Percentiles rank a stretch among this genome's conserved stretches.
These are phyloP conservation scores for Phalangium opilio DNA, from an alignment of 2,888 invertebrate genomes.

Conservation along the genomic window DNA sequence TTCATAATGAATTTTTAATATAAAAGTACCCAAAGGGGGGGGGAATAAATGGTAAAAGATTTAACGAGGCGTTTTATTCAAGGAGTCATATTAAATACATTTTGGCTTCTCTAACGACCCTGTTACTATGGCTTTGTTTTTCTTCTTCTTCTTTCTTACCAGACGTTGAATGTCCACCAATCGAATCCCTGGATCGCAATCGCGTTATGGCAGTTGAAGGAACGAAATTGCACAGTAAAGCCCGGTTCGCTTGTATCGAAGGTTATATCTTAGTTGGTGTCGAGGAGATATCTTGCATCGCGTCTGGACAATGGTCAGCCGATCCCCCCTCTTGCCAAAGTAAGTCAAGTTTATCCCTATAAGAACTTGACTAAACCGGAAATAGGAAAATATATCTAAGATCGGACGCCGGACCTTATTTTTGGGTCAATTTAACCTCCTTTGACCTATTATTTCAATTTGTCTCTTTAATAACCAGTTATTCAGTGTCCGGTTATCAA, in stretches of 20 bases:
- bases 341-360: too few species aligned
- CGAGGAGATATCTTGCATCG: conserved; percentile 62
- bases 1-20: too few species aligned
- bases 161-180: conserved; percentile 34
- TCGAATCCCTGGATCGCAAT: conserved; percentile 22
- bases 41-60: neutral
- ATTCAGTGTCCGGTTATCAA: conserved; percentile 57
- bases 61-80: too few species aligned
- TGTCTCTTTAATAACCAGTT: too few species aligned
- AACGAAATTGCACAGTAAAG: conserved; percentile 56
- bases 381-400: too few species aligned
- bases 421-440: too few species aligned
- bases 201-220: conserved; percentile 57
- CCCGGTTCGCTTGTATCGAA: conserved; percentile 59
- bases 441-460: too few species aligned
- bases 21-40: neutral
- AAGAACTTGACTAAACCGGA: too few species aligned
- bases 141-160: conserved; percentile 2
- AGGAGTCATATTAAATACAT: too few species aligned
- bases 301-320: conserved; percentile 44
- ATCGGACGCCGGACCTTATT: too few species aligned
- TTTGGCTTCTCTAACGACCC: too few species aligned
- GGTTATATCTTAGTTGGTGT: conserved; percentile 65
- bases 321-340: conserved; percentile 26
- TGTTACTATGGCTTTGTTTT: too few species aligned